Conservation (phyloP, 2,797 vertebrate species). For the Cynopterus sphinx region DNA sequence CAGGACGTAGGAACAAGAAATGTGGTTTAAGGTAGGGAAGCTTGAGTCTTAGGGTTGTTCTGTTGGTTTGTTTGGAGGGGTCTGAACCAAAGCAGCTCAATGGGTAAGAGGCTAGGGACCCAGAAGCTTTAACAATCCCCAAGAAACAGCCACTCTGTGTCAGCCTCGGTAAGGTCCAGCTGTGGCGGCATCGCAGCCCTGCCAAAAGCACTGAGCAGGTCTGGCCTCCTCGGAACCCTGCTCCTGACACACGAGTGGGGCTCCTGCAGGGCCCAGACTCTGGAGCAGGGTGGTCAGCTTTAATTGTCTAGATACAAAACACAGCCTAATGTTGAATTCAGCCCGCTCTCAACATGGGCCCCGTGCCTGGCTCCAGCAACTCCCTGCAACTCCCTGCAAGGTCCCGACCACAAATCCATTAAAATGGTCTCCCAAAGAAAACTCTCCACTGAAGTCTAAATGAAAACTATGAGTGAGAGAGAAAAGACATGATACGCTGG, state of each 20-base stretch:
- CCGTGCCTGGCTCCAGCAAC: not conserved
- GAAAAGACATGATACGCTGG: not conserved
- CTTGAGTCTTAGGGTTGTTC: not conserved
- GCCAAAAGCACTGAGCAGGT: not conserved
- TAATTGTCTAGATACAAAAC: slow-evolving; percentile 70
- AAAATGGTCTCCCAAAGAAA: slow-evolving; percentile 8
- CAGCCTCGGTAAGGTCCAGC: not conserved
- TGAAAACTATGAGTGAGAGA: not conserved
- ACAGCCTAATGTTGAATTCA: slow-evolving; percentile 70
- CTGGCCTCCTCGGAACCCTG: not conserved
- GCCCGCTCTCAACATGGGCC: not conserved
- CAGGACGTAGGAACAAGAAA: not conserved
- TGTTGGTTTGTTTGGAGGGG: not conserved
- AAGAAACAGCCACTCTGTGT: not conserved
- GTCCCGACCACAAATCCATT: slow-evolving; percentile 19
- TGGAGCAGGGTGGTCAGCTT: slow-evolving; percentile 45
- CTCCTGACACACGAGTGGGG: not conserved
- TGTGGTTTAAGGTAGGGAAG: not conserved
- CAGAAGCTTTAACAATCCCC: not conserved
- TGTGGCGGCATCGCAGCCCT: not conserved
- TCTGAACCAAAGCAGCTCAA: slow-evolving; percentile 21
- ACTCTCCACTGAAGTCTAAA: not conserved
- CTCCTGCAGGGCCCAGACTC: not conserved
- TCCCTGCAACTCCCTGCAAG: not conserved
- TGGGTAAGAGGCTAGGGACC: not conserved